Evolutionary conservation across 2,797 vertebrate genomes (phyloP), one percentile per base, ranked within the genome.

Genomic region (Poeciliopsis paucimaculata): DNA sequence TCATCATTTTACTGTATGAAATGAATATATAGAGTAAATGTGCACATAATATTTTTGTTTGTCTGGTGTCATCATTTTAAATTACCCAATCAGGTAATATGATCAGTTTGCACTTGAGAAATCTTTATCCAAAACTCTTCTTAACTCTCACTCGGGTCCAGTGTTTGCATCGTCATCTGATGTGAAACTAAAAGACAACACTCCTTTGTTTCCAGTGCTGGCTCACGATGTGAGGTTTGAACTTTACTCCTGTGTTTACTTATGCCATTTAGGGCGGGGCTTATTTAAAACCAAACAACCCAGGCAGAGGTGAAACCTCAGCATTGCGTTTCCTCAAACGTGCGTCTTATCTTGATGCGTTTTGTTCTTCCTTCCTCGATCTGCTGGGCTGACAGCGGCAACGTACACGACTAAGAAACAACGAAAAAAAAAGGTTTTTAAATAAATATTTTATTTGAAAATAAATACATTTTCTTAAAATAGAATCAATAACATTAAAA

Each of bases 361-460:
- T 41, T 68, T 41, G 36, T 41, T 39, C 64, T 71, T 45, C 68
- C 11, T 26, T n/a, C 39, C 18, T 70, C 31, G 11, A 55, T 60
- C 39, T 41, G 7, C 41, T 0, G 2, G 11, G 20, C 36, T n/a
- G 23, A 57, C 0, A 5, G 8, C 1, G n/a, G 5, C 28, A 46
- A 71, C 28, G 75, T 41, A 11, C 88, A 31, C 45, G 20, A 87
- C 46, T 34, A 73, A 81, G 39, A 49, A 26, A 31, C 81, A 76
- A 53, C 8, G 31, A 15, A 45, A 53, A 73, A 72, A 51, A 72
- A 53, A 26, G 41, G 75, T 95, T 91, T 95, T 95, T 95, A 96
- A 96, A 96, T 96, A 96, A 96, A 96, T 96, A 96, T 95, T 96
- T 96, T 96, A 96, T 96, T 96, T 95, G 91, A 96, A 96, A 96